These are phyloP conservation scores for Branchinecta lindahli DNA, from an alignment of 1,140 invertebrate species.

Conservation along the genomic window DNA sequence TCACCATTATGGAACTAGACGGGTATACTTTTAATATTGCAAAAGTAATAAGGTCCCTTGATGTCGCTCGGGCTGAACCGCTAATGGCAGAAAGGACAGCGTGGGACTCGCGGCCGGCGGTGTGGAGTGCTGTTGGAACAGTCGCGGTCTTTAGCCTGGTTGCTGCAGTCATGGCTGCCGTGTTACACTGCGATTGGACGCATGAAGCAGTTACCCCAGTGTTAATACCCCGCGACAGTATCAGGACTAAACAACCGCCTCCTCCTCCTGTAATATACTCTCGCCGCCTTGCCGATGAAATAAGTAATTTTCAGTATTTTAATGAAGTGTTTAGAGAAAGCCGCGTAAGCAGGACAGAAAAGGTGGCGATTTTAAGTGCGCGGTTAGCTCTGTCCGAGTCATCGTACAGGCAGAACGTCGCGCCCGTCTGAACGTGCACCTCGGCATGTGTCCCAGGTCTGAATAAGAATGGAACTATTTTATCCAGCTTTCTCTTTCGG, in stretches of 20 bases:
- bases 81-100: background rate
- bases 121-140: background rate
- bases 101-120: background rate
- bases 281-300: background rate
- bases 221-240: background rate
- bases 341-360: background rate
- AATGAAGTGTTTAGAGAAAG: background rate
- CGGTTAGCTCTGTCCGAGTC: background rate
- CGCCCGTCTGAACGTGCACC: too few species aligned
- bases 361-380: background rate
- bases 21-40: background rate
- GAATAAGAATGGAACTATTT: too few species aligned
- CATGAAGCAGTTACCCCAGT: background rate
- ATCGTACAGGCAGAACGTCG: background rate
- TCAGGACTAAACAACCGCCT: background rate
- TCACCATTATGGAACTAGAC: background rate
- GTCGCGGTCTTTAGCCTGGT: background rate
- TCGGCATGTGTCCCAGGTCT: too few species aligned
- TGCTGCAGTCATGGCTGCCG: background rate
- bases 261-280: constrained; percentile 2
- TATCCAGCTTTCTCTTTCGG: too few species aligned
- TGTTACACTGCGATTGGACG: background rate
- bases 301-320: background rate
- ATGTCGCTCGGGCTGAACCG: background rate
- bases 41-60: background rate